phyloP scores from a whole-genome alignment of 2,888 invertebrate genomes.

The Eupithecia subumbrata region DNA sequence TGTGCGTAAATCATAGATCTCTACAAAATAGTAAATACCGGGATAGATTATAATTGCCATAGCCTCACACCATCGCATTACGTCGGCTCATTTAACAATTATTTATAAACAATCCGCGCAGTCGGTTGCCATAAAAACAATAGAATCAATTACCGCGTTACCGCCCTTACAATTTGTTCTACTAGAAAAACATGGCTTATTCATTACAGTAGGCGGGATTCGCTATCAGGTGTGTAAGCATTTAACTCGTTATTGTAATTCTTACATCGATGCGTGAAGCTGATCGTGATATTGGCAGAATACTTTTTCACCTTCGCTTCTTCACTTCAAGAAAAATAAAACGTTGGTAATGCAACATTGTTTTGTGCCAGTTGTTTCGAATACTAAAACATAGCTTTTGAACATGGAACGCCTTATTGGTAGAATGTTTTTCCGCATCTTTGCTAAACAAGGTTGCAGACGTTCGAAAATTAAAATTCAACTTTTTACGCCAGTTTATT shows the following conservation, averaged over 20 bases:
- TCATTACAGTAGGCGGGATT: constrained; percentile 42
- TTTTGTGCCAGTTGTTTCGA: not conserved
- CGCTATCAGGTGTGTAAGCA: constrained; percentile 35
- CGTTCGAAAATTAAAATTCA: constrained; percentile 36
- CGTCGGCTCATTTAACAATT: constrained; percentile 44
- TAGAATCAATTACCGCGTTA: constrained; percentile 44
- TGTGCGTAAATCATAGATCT: not conserved
- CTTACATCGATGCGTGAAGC: constrained; percentile 36
- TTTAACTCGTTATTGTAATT: constrained; percentile 39
- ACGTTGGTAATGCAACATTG: not conserved
- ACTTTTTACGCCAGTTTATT: constrained; percentile 36
- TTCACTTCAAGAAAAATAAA: not conserved
- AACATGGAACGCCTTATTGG: constrained; percentile 13
- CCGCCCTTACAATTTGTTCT: constrained; percentile 48
- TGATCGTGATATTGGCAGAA: constrained; percentile 24
- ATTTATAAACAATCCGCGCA: constrained; percentile 42
- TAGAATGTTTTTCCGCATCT: constrained; percentile 4
- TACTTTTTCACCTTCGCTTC: constrained; percentile 18
- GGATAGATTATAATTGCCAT: constrained; percentile 29
- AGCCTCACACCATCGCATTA: constrained; percentile 39
- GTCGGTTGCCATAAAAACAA: constrained; percentile 42
- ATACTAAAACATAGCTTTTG: constrained; percentile 4
- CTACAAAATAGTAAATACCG: constrained; percentile 9
- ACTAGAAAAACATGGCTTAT: constrained; percentile 38
- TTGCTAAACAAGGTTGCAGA: constrained; percentile 7